Evolutionary conservation across 2,113 vertebrate species (phyloP).

Genomic region (Odontophorus gujanensis): DNA sequence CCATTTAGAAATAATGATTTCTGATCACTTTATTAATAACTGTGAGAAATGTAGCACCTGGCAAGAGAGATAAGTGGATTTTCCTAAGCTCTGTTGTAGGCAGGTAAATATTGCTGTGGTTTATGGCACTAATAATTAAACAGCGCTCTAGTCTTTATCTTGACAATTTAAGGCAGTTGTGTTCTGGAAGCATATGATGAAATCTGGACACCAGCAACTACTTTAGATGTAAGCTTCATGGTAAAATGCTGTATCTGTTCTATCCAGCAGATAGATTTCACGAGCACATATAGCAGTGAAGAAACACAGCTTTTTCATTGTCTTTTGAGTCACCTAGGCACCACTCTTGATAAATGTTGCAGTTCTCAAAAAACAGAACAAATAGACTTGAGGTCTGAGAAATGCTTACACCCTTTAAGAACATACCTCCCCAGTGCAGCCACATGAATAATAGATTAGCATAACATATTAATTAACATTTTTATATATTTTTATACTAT

Average conservation of each 20-base stretch:
- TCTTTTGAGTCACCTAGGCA: background rate
- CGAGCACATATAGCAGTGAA: background rate
- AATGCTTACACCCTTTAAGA: slow-evolving; percentile 25
- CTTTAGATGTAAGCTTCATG: background rate
- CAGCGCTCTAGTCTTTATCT: slow-evolving; percentile 49
- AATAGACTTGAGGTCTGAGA: slow-evolving; percentile 18
- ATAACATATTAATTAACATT: slow-evolving; percentile 20
- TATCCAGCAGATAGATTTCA: background rate
- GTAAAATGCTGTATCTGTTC: background rate
- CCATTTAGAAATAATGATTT: slow-evolving; percentile 40
- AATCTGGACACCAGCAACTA: background rate
- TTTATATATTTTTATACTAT: too few species aligned
- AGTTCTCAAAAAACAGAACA: background rate
- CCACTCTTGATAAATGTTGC: background rate
- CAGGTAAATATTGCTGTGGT: slow-evolving; percentile 76
- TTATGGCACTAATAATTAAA: slow-evolving; percentile 80
- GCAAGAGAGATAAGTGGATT: slow-evolving; percentile 71
- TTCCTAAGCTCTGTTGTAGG: slow-evolving; percentile 55
- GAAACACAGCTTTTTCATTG: background rate
- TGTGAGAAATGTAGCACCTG: slow-evolving; percentile 80
- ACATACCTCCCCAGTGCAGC: background rate
- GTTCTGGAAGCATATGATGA: background rate
- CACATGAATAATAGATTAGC: slow-evolving; percentile 59
- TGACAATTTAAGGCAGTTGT: slow-evolving; percentile 8
- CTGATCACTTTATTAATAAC: slow-evolving; percentile 60